Conservation (phyloP, 2,888 invertebrate genomes). For the Zygogramma bicolorata region DNA sequence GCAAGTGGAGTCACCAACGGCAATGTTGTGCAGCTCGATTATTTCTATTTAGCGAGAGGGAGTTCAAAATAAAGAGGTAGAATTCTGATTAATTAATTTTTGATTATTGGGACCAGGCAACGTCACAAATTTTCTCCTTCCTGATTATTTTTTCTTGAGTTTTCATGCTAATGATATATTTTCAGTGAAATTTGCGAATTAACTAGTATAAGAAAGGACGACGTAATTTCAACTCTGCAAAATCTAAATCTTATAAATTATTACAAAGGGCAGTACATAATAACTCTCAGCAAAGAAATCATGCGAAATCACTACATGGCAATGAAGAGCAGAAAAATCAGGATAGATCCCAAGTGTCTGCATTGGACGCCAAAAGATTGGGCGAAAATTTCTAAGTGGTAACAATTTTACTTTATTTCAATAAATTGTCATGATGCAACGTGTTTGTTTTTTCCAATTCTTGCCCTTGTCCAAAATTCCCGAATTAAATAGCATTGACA, state of each 20-base stretch:
- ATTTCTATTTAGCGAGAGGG: too few species aligned
- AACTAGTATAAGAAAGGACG: slow-evolving; percentile 99
- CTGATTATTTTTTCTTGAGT: too few species aligned
- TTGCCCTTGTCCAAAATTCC: slow-evolving; percentile 34
- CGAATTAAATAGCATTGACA: too few species aligned
- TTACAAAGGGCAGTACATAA: slow-evolving; percentile 98
- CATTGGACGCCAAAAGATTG: slow-evolving; percentile 99
- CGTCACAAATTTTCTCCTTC: too few species aligned
- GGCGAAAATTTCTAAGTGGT: slow-evolving; percentile 97
- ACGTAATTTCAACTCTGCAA: slow-evolving; percentile 97
- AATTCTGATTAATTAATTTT: too few species aligned
- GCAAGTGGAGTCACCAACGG: too few species aligned
- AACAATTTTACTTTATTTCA: slow-evolving; percentile 39
- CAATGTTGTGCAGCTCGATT: too few species aligned
- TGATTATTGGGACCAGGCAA: too few species aligned
- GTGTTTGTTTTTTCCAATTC: slow-evolving; percentile 32
- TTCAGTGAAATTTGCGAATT: slow-evolving; percentile 95
- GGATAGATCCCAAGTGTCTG: slow-evolving; percentile 95
- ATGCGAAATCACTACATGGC: slow-evolving; percentile 89
- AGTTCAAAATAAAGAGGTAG: too few species aligned
- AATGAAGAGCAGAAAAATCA: slow-evolving; percentile 86
- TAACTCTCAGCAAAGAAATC: slow-evolving; percentile 91
- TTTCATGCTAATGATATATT: too few species aligned
- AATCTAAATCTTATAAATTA: slow-evolving; percentile 98
- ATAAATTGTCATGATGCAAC: slow-evolving; percentile 32